Evolutionary conservation across 2,113 vertebrate genomes (phyloP).

Genomic region (Parotia lawesii): DNA sequence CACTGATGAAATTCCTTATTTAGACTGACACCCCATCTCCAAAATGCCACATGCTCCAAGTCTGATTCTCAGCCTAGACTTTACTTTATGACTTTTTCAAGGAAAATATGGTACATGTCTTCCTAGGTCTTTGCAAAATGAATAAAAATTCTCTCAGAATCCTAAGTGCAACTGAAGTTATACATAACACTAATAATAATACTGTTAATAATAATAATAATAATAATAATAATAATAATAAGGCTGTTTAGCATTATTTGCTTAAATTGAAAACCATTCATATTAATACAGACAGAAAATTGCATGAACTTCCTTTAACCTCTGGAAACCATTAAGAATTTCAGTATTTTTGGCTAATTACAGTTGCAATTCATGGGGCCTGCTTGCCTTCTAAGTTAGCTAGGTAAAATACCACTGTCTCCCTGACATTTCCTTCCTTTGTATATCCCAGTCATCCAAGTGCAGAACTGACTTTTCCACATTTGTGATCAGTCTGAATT

Average conservation of each 20-base stretch:
- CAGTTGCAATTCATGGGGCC: background rate
- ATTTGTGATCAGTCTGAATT: background rate
- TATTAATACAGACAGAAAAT: background rate
- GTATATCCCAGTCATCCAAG: background rate
- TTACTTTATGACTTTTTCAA: background rate
- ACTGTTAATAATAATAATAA: background rate
- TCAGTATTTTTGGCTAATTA: slow-evolving; percentile 9
- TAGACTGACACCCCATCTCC: background rate
- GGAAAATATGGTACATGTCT: background rate
- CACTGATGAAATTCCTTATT: background rate
- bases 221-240: background rate
- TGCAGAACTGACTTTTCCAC: background rate
- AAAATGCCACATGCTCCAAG: background rate
- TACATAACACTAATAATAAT: background rate
- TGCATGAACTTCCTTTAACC: slow-evolving; percentile 37
- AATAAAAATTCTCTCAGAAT: background rate
- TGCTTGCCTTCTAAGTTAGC: background rate
- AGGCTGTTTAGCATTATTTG: background rate
- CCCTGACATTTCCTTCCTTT: background rate
- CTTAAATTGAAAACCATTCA: slow-evolving; percentile 10
- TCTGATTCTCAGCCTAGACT: background rate
- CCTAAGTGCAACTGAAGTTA: background rate
- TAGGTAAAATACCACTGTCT: background rate
- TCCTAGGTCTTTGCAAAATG: background rate
- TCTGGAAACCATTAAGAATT: slow-evolving; percentile 5